phyloP scores from a whole-genome alignment of 2,113 vertebrate genomes.

The Hypanus sabinus region DNA sequence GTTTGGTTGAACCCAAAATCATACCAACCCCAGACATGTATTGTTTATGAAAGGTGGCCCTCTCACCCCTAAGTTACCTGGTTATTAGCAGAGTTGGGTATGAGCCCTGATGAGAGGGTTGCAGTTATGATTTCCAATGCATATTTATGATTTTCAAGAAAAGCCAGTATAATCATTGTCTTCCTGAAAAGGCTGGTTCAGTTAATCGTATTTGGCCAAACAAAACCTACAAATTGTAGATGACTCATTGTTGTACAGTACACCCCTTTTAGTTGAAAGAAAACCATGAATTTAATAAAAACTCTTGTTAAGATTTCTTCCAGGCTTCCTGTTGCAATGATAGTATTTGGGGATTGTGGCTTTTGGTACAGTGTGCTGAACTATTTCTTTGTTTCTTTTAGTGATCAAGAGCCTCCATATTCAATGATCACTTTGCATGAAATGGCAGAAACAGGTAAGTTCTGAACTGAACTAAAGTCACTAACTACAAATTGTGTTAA shows the following conservation, averaged over 20 bases:
- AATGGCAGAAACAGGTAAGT: constrained; percentile 97
- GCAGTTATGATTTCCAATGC: neutral
- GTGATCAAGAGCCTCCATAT: constrained; percentile 97
- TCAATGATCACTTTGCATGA: constrained; percentile 99
- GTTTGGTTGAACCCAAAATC: too few species aligned
- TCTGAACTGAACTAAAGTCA: neutral
- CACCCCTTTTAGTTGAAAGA: neutral
- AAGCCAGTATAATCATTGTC: neutral
- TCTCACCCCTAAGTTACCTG: too few species aligned
- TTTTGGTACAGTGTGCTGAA: neutral
- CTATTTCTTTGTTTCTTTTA: constrained; percentile 60
- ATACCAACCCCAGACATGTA: too few species aligned
- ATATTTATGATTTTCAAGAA: neutral
- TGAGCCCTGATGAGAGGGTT: too few species aligned
- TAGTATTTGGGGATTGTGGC: neutral
- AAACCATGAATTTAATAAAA: neutral
- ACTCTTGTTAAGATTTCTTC: neutral
- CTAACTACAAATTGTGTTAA: neutral
- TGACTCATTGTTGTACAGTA: neutral
- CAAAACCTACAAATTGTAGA: neutral
- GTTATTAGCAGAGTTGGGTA: too few species aligned
- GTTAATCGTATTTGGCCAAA: neutral
- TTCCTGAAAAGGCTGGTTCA: neutral
- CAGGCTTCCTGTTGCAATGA: neutral
- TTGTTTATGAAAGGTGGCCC: too few species aligned